These are phyloP conservation scores for Ophonus ardosiacus DNA, from an alignment of 2,888 invertebrate genomes.

Conservation along the genomic window DNA sequence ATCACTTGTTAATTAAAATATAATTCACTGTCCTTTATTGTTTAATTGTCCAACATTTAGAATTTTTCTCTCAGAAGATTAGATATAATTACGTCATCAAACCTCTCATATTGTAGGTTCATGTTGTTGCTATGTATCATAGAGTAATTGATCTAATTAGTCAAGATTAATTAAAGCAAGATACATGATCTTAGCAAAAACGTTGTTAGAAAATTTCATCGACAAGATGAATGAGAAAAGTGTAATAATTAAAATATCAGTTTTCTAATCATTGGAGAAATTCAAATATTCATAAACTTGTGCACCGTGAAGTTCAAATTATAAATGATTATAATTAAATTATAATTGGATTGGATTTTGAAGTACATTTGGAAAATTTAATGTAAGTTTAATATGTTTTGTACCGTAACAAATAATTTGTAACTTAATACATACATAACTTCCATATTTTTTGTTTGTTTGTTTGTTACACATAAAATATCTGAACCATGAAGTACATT, in stretches of 20 bases:
- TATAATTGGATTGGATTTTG: neutral
- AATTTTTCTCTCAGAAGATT: constrained; percentile 17
- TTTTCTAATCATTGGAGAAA: too few species aligned
- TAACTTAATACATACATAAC: too few species aligned
- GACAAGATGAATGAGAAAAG: neutral
- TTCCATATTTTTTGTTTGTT: too few species aligned
- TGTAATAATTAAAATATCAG: neutral
- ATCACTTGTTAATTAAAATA: constrained; percentile 7
- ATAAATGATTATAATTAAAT: neutral
- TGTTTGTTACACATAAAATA: too few species aligned
- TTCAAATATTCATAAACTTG: neutral
- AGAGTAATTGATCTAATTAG: constrained; percentile 23
- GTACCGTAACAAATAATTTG: too few species aligned
- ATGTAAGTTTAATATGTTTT: neutral
- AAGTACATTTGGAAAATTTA: neutral
- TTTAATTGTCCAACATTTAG: constrained; percentile 9
- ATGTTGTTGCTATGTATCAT: neutral
- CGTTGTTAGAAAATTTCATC: neutral
- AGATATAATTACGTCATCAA: constrained; percentile 3
- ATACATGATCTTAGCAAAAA: neutral
- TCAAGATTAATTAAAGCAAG: constrained; percentile 1
- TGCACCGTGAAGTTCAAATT: neutral
- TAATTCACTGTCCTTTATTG: constrained; percentile 34
- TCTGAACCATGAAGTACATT: too few species aligned
- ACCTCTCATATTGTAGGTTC: neutral